Percentiles rank a stretch among this genome's conserved stretches.
These are phyloP conservation scores for Phocides pigmalion DNA, from an alignment of 1,140 invertebrate species.

Conservation along the genomic window DNA sequence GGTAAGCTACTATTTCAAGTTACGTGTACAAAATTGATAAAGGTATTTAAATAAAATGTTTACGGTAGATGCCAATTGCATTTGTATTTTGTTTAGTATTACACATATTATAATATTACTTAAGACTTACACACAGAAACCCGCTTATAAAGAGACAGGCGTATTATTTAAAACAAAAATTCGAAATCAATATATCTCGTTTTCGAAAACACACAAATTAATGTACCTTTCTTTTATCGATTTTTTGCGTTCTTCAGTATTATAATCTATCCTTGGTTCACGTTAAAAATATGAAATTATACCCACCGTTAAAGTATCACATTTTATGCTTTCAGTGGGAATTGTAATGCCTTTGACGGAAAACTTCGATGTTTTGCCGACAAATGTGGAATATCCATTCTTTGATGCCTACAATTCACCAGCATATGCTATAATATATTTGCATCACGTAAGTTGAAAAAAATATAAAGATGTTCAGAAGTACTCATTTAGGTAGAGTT, in stretches of 20 bases:
- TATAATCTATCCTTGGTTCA: slow-evolving; percentile 11
- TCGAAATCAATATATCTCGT: no score
- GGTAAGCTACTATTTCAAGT: slow-evolving; percentile 48
- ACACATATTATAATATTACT: no score
- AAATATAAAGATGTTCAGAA: background rate
- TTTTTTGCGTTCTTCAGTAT: slow-evolving; percentile 3
- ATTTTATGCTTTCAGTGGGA: slow-evolving; percentile 63
- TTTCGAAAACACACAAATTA: no score
- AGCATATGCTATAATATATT: slow-evolving; percentile 63
- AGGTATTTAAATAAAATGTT: background rate
- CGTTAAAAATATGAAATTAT: slow-evolving; percentile 10
- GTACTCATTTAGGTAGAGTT: background rate
- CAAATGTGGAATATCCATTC: slow-evolving; percentile 77
- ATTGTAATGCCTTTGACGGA: slow-evolving; percentile 77
- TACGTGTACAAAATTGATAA: background rate
- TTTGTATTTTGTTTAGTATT: no score
- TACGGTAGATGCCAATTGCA: background rate
- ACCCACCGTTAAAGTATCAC: slow-evolving; percentile 1
- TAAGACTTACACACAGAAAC: background rate
- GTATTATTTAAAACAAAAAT: no score
- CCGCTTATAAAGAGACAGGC: background rate
- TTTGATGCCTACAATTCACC: slow-evolving; percentile 70
- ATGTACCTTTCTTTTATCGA: background rate
- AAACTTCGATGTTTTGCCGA: slow-evolving; percentile 74
- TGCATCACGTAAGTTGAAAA: slow-evolving; percentile 70